Evolutionary conservation across 37 sponge, comb jelly and placozoan genomes (phyloP).

Genomic region (Spongilla lacustris): DNA sequence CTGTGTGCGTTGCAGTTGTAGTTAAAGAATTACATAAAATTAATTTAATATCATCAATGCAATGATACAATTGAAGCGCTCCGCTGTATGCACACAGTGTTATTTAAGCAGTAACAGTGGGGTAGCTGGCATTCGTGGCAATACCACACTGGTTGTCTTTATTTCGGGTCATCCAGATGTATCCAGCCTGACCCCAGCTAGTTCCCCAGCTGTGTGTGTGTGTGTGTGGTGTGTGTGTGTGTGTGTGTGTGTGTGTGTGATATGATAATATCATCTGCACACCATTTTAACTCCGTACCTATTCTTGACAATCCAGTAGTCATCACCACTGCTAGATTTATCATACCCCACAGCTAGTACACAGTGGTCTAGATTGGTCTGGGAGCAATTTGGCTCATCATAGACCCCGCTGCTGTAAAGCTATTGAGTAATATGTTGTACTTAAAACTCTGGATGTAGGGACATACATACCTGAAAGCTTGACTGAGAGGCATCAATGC

Average conservation of each 20-base stretch:
- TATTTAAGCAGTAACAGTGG: slow-evolving; percentile 15
- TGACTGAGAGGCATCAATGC: slow-evolving; percentile 60
- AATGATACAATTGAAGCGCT: too few species aligned
- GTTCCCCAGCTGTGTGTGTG: slow-evolving; percentile 40
- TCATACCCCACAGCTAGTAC: slow-evolving; percentile 95
- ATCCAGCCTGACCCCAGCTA: slow-evolving; percentile 50
- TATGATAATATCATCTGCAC: neutral
- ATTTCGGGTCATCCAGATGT: slow-evolving; percentile 50
- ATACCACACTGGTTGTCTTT: slow-evolving; percentile 59
- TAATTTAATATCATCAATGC: too few species aligned
- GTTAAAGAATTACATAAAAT: too few species aligned
- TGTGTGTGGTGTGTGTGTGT: too few species aligned
- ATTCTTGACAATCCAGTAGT: slow-evolving; percentile 94
- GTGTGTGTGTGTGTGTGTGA: too few species aligned
- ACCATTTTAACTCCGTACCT: slow-evolving; percentile 46
- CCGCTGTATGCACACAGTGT: neutral
- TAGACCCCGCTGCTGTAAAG: neutral
- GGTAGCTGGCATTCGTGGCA: slow-evolving; percentile 39
- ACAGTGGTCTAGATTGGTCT: slow-evolving; percentile 84
- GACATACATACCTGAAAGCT: slow-evolving; percentile 61
- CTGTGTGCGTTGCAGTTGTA: too few species aligned
- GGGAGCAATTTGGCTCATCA: slow-evolving; percentile 50
- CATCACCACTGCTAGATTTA: slow-evolving; percentile 27
- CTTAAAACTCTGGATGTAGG: too few species aligned
- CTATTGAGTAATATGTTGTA: neutral